Evolutionary conservation across 2,113 vertebrate species (phyloP).

Genomic region (Heterotis niloticus): DNA sequence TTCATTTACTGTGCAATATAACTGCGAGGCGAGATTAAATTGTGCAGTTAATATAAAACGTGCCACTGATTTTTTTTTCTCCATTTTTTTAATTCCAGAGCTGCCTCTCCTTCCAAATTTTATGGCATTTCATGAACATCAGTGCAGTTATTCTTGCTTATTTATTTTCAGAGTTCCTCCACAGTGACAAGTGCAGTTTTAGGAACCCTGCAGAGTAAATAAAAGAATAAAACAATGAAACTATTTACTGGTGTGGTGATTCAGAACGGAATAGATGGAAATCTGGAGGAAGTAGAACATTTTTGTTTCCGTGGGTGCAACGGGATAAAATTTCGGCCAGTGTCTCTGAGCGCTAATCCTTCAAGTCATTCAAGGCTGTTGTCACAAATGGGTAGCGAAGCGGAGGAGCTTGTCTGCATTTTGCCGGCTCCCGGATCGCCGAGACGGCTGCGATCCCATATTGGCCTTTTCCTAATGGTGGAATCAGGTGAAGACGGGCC

Average conservation of each 20-base stretch:
- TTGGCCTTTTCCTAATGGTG: constrained; percentile 15
- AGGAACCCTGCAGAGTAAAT: neutral
- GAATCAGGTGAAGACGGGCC: constrained; percentile 16
- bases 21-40: too few species aligned
- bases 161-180: neutral
- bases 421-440: neutral
- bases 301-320: neutral
- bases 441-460: constrained; percentile 21
- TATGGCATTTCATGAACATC: neutral
- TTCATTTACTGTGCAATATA: too few species aligned
- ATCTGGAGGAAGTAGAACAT: neutral
- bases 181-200: neutral
- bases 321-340: too few species aligned
- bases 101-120: neutral
- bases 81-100: neutral
- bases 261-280: too few species aligned
- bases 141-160: neutral
- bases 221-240: too few species aligned
- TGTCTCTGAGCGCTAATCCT: neutral
- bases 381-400: neutral
- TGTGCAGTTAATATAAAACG: neutral
- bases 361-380: neutral
- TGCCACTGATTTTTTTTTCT: neutral
- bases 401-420: neutral
- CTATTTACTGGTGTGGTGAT: too few species aligned